phyloP scores from a whole-genome alignment of 2,888 invertebrate genomes.

The Lepidochitona cinerea region DNA sequence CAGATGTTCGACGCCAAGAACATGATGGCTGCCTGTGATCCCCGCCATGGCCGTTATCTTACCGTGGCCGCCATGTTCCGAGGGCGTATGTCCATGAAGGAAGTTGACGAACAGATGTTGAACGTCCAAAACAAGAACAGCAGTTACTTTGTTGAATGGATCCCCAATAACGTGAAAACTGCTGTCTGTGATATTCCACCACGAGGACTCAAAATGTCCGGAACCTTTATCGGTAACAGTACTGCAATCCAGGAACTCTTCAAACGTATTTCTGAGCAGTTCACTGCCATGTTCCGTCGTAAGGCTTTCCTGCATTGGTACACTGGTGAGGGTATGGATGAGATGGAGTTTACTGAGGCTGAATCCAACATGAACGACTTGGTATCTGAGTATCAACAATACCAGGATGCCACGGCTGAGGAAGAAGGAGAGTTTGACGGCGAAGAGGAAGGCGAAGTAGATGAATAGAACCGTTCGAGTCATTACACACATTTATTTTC shows the following conservation, averaged over 20 bases:
- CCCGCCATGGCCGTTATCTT: neutral
- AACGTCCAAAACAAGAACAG: conserved; percentile 95
- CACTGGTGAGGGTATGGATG: neutral
- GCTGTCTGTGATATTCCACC: neutral
- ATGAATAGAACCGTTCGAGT: too few species aligned
- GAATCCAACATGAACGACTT: neutral
- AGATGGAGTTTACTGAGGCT: neutral
- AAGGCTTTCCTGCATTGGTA: neutral
- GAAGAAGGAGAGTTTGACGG: neutral
- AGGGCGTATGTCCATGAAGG: neutral
- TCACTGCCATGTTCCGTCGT: neutral
- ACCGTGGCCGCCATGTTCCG: neutral
- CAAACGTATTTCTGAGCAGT: neutral
- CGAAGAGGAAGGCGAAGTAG: neutral
- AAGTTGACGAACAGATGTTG: conserved; percentile 77
- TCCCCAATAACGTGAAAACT: neutral
- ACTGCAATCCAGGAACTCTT: conserved; percentile 32
- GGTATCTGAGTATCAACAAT: neutral
- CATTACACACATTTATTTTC: too few species aligned
- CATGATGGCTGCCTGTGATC: neutral
- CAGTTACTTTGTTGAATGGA: conserved; percentile 72
- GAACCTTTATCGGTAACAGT: neutral
- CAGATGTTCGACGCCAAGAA: neutral
- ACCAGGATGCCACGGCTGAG: neutral
- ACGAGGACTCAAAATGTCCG: neutral